Percentiles rank a stretch among this genome's conserved stretches.
These are phyloP conservation scores for Psettodes erumei DNA, from an alignment of 2,113 vertebrate genomes.

Conservation along the genomic window DNA sequence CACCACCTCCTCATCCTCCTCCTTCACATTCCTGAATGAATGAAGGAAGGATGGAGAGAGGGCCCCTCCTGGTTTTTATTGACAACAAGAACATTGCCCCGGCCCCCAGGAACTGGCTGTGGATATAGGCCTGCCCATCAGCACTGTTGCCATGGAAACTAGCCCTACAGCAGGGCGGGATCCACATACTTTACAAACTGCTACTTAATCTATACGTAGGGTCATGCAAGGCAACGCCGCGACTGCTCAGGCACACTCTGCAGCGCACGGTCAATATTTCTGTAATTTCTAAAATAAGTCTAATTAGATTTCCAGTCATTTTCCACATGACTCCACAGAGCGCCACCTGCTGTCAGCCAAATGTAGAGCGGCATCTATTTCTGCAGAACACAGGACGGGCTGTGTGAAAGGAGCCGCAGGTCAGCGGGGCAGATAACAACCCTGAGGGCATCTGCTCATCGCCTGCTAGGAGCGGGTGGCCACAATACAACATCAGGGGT, in stretches of 20 bases:
- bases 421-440: conserved; percentile 1
- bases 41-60: conserved; percentile 34
- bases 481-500: conserved; percentile 11
- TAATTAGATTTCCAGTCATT: neutral
- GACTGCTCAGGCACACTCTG: conserved; percentile 18
- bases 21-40: conserved; percentile 70
- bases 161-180: conserved; percentile 11
- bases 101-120: conserved; percentile 12
- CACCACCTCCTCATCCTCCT: conserved; percentile 38
- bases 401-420: conserved; percentile 28
- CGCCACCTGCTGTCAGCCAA: conserved; percentile 52
- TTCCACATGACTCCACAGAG: conserved; percentile 11
- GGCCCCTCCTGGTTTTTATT: conserved; percentile 36
- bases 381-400: conserved; percentile 27
- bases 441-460: conserved; percentile 7
- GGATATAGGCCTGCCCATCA: conserved; percentile 38
- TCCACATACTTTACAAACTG: conserved; percentile 31
- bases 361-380: conserved; percentile 16
- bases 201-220: conserved; percentile 32
- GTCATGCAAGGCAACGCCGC: conserved; percentile 52
- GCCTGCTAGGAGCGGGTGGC: neutral
- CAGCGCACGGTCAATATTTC: neutral
- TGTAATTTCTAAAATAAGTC: neutral
- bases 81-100: conserved; percentile 28
- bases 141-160: conserved; percentile 58